These are phyloP conservation scores for Charanyca ferruginea DNA, from an alignment of 2,888 invertebrate species.

Conservation along the genomic window DNA sequence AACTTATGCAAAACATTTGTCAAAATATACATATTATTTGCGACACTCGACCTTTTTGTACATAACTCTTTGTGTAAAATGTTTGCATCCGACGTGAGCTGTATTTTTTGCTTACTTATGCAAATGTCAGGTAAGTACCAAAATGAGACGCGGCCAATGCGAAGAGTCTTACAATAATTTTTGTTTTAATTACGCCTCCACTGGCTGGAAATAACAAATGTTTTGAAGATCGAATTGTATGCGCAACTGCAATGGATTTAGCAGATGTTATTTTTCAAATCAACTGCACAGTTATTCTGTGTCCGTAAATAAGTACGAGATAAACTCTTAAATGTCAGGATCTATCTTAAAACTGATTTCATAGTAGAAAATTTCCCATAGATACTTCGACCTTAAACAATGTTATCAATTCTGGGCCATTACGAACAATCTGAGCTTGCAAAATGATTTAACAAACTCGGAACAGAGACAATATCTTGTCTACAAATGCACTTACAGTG, in stretches of 20 bases:
- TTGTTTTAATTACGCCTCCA: constrained; percentile 33
- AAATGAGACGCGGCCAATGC: constrained; percentile 33
- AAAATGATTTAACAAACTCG: constrained; percentile 36
- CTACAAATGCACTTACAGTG: constrained; percentile 48
- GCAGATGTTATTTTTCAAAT: constrained; percentile 26
- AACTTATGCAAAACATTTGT: constrained; percentile 32
- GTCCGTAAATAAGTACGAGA: not conserved
- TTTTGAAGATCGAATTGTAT: constrained; percentile 25
- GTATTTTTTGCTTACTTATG: constrained; percentile 47
- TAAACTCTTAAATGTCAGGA: not conserved
- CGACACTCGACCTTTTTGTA: constrained; percentile 37
- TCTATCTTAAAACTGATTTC: constrained; percentile 6
- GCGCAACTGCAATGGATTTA: constrained; percentile 11
- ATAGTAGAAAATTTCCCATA: not conserved
- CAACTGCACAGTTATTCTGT: not conserved
- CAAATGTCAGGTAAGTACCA: constrained; percentile 48
- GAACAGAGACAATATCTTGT: constrained; percentile 44
- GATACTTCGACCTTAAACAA: constrained; percentile 25
- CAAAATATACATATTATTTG: constrained; percentile 20
- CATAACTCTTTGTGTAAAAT: constrained; percentile 38
- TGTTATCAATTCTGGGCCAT: constrained; percentile 45
- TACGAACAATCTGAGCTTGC: constrained; percentile 28
- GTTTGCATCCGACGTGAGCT: constrained; percentile 23
- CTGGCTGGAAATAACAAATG: constrained; percentile 27
- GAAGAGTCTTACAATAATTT: constrained; percentile 25